Base-by-base conservation (phyloP, 2,888 invertebrate genomes). In the Platypus cylindrus region DNA sequence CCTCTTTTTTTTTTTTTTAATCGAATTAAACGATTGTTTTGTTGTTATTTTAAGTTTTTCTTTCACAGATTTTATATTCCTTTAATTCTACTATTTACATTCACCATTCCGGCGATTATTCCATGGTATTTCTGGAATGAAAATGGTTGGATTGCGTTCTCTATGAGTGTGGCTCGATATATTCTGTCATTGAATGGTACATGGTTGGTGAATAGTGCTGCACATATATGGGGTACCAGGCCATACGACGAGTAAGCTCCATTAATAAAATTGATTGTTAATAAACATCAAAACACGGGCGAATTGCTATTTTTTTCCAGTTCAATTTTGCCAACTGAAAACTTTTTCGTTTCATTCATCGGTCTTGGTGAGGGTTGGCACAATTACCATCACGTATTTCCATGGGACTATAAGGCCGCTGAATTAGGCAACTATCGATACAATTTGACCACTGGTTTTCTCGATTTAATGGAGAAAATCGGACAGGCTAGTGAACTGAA, bases 121-220 rank as follows among this genome's bases (percentile, higher is more conserved):
- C 89, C 91, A 0, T 73, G 76, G 47, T 73, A 72, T 30, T 50
- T 42, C 15, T 50, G 41, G 43, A 74, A 74, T 2, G 90, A 89
- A 55, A 70, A 70, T 17, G 62, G 75, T 0, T 73, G 73, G 65
- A 67, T 70, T 14, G 73, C 86, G 8, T 84, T 84, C 60, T 67
- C 78, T 24, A 72, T 76, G 7, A 71, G 76, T 7, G 66, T 90
- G 41, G 65, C 80, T 45, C 72, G 91, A 35, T 93, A 90, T 63
- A 75, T 77, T 3, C 28, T 80, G 4, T 71, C 78, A 0, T 68
- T 94, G 27, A 81, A 95, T 59, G 70, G 75, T 50, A 94, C 93
- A 0, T 94, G 93, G 93, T 65, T 86, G 38, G 89, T 94, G 12
- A 94, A 94, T 65, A 89, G 87, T 40, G 86, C 85, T 0, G 93